These are phyloP conservation scores for Etheostoma spectabile DNA, from an alignment of 2,113 vertebrate genomes.

Conservation along the genomic window DNA sequence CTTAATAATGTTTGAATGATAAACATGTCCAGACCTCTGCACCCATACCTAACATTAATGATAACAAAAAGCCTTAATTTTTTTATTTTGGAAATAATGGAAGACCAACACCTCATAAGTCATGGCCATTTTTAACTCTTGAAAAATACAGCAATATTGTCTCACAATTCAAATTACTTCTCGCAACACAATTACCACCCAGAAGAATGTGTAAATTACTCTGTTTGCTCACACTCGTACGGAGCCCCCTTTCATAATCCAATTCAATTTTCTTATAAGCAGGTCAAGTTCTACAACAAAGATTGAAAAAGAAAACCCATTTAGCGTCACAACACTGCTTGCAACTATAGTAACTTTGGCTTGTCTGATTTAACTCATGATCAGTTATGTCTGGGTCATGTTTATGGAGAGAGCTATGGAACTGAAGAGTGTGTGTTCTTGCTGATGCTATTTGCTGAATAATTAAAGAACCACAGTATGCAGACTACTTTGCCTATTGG, in stretches of 20 bases:
- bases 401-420: constrained; percentile 8
- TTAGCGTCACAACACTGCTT: background rate
- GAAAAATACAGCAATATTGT: background rate
- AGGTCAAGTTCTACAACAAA: constrained; percentile 10
- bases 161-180: background rate
- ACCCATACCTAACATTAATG: background rate
- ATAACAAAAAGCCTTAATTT: background rate
- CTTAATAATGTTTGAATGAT: background rate
- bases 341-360: background rate
- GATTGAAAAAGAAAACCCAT: background rate
- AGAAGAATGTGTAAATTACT: background rate
- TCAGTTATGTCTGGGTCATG: background rate
- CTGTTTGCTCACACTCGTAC: background rate
- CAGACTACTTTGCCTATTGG: background rate
- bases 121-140: background rate
- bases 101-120: background rate
- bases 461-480: constrained; percentile 5
- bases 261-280: background rate
- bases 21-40: background rate
- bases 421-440: background rate
- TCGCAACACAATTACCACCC: background rate
- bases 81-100: background rate
- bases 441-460: constrained; percentile 17
- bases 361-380: constrained; percentile 8
- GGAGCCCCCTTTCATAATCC: background rate